These are phyloP conservation scores for Tolmerus cingulatus DNA, from an alignment of 2,888 invertebrate species.

Conservation along the genomic window DNA sequence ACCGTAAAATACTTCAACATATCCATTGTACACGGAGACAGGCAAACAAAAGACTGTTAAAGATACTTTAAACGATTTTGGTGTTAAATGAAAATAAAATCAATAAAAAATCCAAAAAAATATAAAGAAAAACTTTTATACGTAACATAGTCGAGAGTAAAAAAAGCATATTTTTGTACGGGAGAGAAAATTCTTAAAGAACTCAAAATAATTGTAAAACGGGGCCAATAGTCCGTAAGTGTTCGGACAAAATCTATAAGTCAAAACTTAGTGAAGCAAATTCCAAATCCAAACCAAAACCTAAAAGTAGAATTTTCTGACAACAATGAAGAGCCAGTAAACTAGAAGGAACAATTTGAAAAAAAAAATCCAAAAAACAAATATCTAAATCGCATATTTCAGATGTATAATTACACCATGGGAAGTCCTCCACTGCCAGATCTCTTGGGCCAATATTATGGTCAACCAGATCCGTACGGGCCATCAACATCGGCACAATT, in stretches of 20 bases:
- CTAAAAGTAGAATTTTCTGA: constrained; percentile 31
- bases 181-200: constrained; percentile 37
- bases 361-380: constrained; percentile 40
- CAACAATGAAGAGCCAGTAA: constrained; percentile 40
- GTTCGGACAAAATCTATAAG: constrained; percentile 63
- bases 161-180: constrained; percentile 48
- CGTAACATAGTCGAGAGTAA: constrained; percentile 4
- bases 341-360: constrained; percentile 39
- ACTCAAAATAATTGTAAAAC: constrained; percentile 52
- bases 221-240: constrained; percentile 65
- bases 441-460: constrained; percentile 60
- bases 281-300: constrained; percentile 22
- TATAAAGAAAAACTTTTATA: not conserved
- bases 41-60: constrained; percentile 17
- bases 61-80: not conserved
- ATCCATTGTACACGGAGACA: constrained; percentile 7
- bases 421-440: constrained; percentile 63
- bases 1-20: not conserved
- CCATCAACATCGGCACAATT: constrained; percentile 46
- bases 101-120: constrained; percentile 25
- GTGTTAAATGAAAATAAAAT: not conserved
- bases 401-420: constrained; percentile 64
- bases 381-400: constrained; percentile 61
- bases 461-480: constrained; percentile 56
- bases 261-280: constrained; percentile 52